Base-by-base conservation (phyloP, 2,797 vertebrate genomes). In the Ataeniobius toweri region DNA sequence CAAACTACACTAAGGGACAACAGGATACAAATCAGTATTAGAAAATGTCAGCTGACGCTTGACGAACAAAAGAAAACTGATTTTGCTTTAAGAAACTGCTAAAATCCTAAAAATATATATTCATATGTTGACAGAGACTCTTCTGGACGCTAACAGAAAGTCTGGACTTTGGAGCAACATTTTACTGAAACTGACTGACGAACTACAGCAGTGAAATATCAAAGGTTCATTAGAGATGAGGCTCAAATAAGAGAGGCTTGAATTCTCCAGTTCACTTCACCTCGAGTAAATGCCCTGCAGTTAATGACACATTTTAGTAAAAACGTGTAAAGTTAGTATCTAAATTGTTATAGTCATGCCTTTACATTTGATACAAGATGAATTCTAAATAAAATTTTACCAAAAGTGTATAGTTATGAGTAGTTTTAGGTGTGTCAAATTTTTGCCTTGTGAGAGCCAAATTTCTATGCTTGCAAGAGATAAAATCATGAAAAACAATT, bases 151-250 rank as follows among this genome's bases (percentile, higher is more conserved):
- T 9, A 71, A 10, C n/a, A 71, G 24, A n/a, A 26, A 22, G 28
- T 7, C 20, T 31, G 70, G 28, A 31, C 28, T 71, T 71, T 71
- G 12, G 61, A 71, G 3, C 44, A 31, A 36, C 48, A 44, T 44
- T 71, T 51, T 51, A 51, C 13, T 71, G 48, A 72, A 22, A n/a
- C 13, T 26, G 14, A 46, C 9, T 20, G 13, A 74, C 13, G 7
- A 63, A 61, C 53, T 24, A 14, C 56, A 61, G 12, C 16, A 31
- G 16, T 31, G 10, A 63, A 46, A 44, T 74, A 56, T 46, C 72
- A 74, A 73, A 59, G 39, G 36, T 73, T 16, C 72, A n/a, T 3
- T 18, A 18, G 72, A 58, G 72, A 58, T 73, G 56, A 73, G 71
- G 22, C 31, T 56, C 20, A 69, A 26, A 26, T 69, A 69, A 24